A percentile compares a stretch with the other conserved stretches of the same genome.
phyloP scores from a whole-genome alignment of 1,140 invertebrate genomes.

The Coenobita brevimanus region DNA sequence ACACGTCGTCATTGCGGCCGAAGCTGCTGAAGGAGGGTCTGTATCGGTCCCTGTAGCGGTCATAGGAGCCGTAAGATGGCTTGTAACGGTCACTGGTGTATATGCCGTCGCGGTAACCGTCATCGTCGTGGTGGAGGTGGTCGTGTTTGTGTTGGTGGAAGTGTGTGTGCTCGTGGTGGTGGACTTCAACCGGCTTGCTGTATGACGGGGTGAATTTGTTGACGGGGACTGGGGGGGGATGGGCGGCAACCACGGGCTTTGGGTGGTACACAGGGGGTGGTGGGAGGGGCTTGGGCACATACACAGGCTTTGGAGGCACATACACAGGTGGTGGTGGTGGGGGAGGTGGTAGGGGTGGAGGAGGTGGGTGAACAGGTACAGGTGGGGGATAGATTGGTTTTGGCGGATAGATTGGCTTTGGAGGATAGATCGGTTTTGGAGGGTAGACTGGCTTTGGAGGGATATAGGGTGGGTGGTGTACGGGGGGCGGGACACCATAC shows the following conservation, averaged over 20 bases:
- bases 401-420: slow-evolving; percentile 6
- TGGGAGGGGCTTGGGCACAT: not conserved
- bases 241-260: not conserved
- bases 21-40: not conserved
- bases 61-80: not conserved
- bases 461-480: not conserved
- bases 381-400: not conserved
- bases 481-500: not conserved
- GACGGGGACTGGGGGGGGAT: not conserved
- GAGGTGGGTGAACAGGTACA: not conserved
- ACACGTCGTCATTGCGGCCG: not conserved
- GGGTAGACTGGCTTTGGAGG: slow-evolving; percentile 32
- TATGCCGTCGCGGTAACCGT: not conserved
- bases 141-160: slow-evolving; percentile 31
- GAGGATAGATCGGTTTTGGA: slow-evolving; percentile 34
- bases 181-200: slow-evolving; percentile 3
- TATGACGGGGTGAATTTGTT: not conserved
- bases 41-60: not conserved
- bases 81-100: not conserved
- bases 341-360: not conserved
- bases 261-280: not conserved
- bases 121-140: not conserved
- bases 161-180: slow-evolving; percentile 58
- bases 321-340: not conserved
- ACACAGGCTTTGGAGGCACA: not conserved